Evolutionary conservation across 2,113 vertebrate species (phyloP).

Genomic region (Callopanchax toddi): DNA sequence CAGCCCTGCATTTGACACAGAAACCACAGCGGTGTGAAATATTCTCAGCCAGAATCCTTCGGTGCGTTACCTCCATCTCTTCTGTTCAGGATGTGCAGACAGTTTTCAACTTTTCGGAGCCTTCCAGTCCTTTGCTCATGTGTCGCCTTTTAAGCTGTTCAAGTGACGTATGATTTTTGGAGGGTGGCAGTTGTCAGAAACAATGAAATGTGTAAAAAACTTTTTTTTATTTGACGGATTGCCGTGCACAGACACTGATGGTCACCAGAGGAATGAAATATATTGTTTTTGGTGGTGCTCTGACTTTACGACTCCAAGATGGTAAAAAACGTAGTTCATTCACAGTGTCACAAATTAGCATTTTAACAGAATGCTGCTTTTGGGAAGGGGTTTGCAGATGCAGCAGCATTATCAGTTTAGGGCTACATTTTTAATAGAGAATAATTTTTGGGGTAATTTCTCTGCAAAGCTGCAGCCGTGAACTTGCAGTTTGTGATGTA

Average conservation of each 20-base stretch:
- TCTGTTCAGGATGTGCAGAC: neutral
- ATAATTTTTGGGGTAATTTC: constrained; percentile 25
- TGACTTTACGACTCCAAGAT: neutral
- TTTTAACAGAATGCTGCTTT: neutral
- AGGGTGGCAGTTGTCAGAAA: neutral
- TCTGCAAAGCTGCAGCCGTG: constrained; percentile 32
- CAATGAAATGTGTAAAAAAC: neutral
- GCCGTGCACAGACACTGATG: neutral
- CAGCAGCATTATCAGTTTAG: too few relatives aligned
- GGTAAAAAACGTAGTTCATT: neutral
- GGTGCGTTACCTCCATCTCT: neutral
- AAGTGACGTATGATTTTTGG: neutral
- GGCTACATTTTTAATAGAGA: too few relatives aligned
- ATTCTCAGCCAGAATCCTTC: neutral
- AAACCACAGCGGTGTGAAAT: neutral
- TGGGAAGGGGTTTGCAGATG: too few relatives aligned
- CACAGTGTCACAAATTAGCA: neutral
- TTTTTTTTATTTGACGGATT: neutral
- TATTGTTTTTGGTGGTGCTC: neutral
- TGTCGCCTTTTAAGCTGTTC: neutral
- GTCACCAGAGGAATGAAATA: neutral
- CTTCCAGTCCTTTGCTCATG: neutral
- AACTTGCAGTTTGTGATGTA: constrained; percentile 58
- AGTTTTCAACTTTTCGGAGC: neutral
- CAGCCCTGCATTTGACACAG: neutral